Evolutionary conservation across 2,113 vertebrate species (phyloP).

Genomic region (Cardinalis cardinalis): DNA sequence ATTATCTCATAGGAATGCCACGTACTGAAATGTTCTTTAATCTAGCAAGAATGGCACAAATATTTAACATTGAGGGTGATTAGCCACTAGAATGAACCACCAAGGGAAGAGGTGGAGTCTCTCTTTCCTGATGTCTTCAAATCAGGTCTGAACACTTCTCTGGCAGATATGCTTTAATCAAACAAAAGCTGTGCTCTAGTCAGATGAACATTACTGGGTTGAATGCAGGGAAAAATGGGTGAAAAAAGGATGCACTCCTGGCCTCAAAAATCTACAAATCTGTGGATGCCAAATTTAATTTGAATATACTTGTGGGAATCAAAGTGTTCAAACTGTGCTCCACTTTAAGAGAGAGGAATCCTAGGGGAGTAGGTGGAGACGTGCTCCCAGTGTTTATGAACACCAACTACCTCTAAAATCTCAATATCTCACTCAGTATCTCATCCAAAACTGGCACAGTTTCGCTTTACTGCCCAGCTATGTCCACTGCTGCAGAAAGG

Average conservation of each 20-base stretch:
- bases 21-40: constrained; percentile 50
- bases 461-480: neutral
- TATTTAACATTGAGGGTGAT: constrained; percentile 62
- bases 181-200: constrained; percentile 1
- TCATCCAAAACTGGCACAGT: neutral
- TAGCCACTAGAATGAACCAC: constrained; percentile 47
- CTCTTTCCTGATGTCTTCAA: constrained; percentile 33
- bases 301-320: constrained; percentile 11
- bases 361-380: neutral
- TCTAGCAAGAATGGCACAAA: constrained; percentile 62
- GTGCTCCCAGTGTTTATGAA: neutral
- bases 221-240: neutral
- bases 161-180: constrained; percentile 59
- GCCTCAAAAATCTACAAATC: constrained; percentile 51
- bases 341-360: neutral
- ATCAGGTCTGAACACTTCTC: constrained; percentile 37
- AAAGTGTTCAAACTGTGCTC: constrained; percentile 2
- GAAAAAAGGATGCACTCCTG: constrained; percentile 7
- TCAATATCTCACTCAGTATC: accelerated
- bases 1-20: constrained; percentile 60
- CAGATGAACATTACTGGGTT: neutral
- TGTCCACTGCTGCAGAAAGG: neutral
- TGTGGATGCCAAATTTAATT: constrained; percentile 32
- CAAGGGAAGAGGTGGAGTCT: constrained; percentile 40
- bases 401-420: neutral